Percentiles rank a stretch among this genome's conserved stretches.
phyloP scores from a whole-genome alignment of 2,113 vertebrate genomes.

The Ammospiza caudacuta region DNA sequence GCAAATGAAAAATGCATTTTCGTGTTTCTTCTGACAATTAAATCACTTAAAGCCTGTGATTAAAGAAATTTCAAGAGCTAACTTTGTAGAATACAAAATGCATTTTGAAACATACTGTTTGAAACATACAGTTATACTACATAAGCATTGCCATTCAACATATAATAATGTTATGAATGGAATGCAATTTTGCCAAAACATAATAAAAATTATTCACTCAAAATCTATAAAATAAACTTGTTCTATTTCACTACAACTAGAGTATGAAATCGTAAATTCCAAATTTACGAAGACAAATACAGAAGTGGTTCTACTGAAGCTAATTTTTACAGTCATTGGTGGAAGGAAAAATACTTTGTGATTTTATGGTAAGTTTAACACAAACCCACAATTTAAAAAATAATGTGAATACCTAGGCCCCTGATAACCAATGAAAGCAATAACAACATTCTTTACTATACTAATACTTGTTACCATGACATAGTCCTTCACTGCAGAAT shows the following conservation, averaged over 20 bases:
- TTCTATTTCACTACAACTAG: neutral
- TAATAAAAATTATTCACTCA: neutral
- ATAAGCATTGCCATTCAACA: neutral
- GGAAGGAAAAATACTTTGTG: neutral
- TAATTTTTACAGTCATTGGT: conserved; percentile 1
- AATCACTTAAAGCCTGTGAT: neutral
- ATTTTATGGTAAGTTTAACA: conserved; percentile 24
- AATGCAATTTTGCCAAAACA: neutral
- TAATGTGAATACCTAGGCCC: neutral
- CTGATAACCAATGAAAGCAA: conserved; percentile 5
- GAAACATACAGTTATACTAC: neutral
- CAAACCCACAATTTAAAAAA: conserved; percentile 26
- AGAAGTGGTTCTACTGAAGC: neutral
- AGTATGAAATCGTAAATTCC: neutral
- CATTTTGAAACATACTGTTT: neutral
- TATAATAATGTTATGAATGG: neutral
- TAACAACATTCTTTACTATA: neutral
- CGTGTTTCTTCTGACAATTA: neutral
- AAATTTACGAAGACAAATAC: neutral
- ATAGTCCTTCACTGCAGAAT: neutral
- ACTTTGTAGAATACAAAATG: neutral
- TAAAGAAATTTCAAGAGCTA: neutral
- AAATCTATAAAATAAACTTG: neutral
- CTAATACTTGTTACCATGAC: neutral
- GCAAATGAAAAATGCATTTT: neutral